A percentile compares a stretch with the other conserved stretches of the same genome.
phyloP scores from a whole-genome alignment of 2,888 invertebrate genomes.

The Perdita meconis region DNA sequence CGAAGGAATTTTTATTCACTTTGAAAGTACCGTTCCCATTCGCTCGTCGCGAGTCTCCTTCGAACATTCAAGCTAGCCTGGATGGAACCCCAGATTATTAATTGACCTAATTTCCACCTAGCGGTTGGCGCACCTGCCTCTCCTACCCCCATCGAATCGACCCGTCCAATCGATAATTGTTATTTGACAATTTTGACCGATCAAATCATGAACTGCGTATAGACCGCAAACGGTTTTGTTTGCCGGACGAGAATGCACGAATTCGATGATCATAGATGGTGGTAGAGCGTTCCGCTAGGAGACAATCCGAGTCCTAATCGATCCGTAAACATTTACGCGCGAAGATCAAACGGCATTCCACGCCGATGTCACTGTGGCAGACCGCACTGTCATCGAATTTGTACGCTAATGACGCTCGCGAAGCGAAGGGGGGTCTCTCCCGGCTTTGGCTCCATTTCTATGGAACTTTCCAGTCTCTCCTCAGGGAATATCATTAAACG shows the following conservation, averaged over 20 bases:
- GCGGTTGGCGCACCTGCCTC: not conserved
- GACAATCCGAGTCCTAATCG: slow-evolving; percentile 73
- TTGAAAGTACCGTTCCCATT: no score
- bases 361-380: slow-evolving; percentile 66
- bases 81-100: slow-evolving; percentile 12
- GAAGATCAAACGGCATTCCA: slow-evolving; percentile 65
- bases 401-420: slow-evolving; percentile 63
- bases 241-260: slow-evolving; percentile 24
- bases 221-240: slow-evolving; percentile 50
- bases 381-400: slow-evolving; percentile 54
- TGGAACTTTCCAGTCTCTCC: no score
- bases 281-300: slow-evolving; percentile 12
- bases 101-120: slow-evolving; percentile 46
- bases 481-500: no score
- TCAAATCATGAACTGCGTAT: slow-evolving; percentile 42
- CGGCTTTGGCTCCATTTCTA: no score
- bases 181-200: slow-evolving; percentile 41
- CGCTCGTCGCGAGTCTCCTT: not conserved
- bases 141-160: not conserved
- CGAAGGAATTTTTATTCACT: no score
- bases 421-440: no score
- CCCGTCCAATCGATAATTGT: slow-evolving; percentile 23
- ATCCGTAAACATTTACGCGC: slow-evolving; percentile 77
- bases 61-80: not conserved
- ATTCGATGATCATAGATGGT: slow-evolving; percentile 36